Evolutionary conservation across 2,888 invertebrate genomes (phyloP).

Genomic region (Nipponacmea schrenckii): DNA sequence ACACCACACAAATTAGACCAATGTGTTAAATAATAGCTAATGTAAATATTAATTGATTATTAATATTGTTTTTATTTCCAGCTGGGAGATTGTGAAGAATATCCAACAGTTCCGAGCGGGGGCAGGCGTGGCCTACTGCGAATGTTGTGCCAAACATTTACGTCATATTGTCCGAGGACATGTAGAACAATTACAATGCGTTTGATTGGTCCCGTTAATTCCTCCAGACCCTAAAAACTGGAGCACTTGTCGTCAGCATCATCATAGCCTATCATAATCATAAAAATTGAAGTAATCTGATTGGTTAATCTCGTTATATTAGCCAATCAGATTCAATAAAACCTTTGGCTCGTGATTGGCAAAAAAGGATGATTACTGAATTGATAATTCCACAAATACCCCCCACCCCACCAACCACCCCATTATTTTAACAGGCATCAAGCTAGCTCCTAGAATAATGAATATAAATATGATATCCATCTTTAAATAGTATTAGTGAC

Average conservation of each 20-base stretch:
- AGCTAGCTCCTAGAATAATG: no score
- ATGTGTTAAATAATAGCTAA: no score
- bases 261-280: not conserved
- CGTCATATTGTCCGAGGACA: conserved; percentile 21
- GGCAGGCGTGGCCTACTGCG: conserved; percentile 64
- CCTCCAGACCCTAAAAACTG: not conserved
- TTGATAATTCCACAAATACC: no score
- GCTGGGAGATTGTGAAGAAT: conserved; percentile 64
- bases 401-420: no score
- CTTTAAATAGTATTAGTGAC: no score
- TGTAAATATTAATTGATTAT: not conserved
- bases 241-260: conserved; percentile 5
- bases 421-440: no score
- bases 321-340: no score
- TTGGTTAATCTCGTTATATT: no score
- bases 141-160: conserved; percentile 36
- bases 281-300: not conserved
- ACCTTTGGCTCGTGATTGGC: no score
- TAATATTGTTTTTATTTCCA: conserved; percentile 31
- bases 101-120: conserved; percentile 68
- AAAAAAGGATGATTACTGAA: no score
- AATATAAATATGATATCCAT: no score
- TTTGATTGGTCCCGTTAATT: not conserved
- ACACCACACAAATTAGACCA: no score
- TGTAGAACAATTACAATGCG: conserved; percentile 17